Conservation (phyloP, 2,888 invertebrate genomes). For the Polymixis flavicincta region DNA sequence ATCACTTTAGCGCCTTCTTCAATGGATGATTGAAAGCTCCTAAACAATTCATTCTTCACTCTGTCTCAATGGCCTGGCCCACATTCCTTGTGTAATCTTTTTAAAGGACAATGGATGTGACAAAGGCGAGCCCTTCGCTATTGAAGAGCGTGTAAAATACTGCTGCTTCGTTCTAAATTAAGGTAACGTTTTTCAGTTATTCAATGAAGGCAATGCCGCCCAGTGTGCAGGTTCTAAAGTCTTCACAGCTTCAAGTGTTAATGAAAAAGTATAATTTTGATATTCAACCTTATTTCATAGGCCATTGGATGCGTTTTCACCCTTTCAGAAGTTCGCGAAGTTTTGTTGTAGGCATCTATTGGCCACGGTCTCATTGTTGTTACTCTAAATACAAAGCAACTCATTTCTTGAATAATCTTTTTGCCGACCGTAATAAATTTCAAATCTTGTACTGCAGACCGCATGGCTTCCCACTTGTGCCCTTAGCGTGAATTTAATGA, state of each 20-base stretch:
- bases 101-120: conserved; percentile 83
- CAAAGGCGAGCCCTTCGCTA: conserved; percentile 82
- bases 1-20: conserved; percentile 88
- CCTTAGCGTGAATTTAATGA: conserved; percentile 70
- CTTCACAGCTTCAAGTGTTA: conserved; percentile 47
- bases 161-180: conserved; percentile 84
- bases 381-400: conserved; percentile 80
- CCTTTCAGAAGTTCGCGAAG: conserved; percentile 31
- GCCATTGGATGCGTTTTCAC: background rate
- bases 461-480: conserved; percentile 76
- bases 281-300: conserved; percentile 17
- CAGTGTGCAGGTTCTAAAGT: conserved; percentile 75
- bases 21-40: conserved; percentile 89
- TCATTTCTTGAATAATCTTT: conserved; percentile 76
- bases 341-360: conserved; percentile 83
- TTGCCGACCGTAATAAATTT: conserved; percentile 86
- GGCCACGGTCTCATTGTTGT: conserved; percentile 79
- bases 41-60: conserved; percentile 86
- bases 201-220: conserved; percentile 84
- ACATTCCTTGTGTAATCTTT: conserved; percentile 88
- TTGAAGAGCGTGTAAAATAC: conserved; percentile 82
- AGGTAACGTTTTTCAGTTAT: conserved; percentile 85
- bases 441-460: conserved; percentile 71
- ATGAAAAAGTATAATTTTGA: conserved; percentile 20
- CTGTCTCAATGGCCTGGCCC: conserved; percentile 86